Base-by-base conservation (phyloP, 1,140 invertebrate species). In the Battus philenor region DNA sequence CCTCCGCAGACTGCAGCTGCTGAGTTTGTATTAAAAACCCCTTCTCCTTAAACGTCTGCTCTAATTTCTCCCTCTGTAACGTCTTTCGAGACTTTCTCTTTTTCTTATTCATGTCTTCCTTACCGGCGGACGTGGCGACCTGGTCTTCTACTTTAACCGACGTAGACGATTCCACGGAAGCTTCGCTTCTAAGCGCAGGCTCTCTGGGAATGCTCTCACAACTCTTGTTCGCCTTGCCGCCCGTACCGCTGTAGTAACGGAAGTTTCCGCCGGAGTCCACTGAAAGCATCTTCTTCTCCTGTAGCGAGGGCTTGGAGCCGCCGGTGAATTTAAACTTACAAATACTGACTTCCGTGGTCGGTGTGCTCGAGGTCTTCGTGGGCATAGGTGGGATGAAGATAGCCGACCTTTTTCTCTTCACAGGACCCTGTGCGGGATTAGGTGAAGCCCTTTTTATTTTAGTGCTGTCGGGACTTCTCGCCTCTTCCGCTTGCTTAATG, bases 271-370 rank as follows among this genome's bases (percentile, higher is more conserved):
- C 93, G 0, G 93, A 92, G 69, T 95, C 94, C 1, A 96, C 93
- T 0, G 94, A 95, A 0, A 96, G 86, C 89, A 95, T 95, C 75
- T 96, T 96, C 81, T 96, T 96, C 61, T 97, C 95, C 72, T 96
- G 93, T 16, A 96, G 73, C 32, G 90, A 92, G 0, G 95, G 95
- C 49, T 94, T 84, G 0, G 93, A 93, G 0, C 95, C 95, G 2
- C 94, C 95, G 0, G 94, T 96, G 68, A 97, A 96, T 70, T 97
- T 97, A 65, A 97, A 97, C 68, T 96, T 97, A 71, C 95, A 96
- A 68, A 96, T 97, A 75, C 94, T 95, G 27, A 94, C 93, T 75
- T 94, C 93, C 0, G 92, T 91, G 0, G 92, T 92, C 56, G 93
- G 93, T 5, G 91, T 90, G 2, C 88, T 82, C 47, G 90, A 92